Conservation (phyloP, 2,113 vertebrate genomes). For the Psettodes erumei region DNA sequence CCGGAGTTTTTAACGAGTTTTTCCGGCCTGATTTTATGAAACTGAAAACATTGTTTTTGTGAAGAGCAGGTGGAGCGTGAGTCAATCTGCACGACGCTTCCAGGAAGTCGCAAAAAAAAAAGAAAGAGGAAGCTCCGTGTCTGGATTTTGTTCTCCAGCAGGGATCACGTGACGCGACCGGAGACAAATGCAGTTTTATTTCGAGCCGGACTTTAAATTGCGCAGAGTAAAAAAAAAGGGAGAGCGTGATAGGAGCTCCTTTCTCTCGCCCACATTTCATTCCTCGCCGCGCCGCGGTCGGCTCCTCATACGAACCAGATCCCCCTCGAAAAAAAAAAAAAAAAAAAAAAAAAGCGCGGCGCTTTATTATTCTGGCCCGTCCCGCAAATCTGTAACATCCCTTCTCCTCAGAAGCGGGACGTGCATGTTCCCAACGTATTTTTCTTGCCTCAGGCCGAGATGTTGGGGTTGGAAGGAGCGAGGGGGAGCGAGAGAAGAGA, state of each 20-base stretch:
- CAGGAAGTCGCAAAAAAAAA: too few relatives aligned
- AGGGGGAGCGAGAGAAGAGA: background rate
- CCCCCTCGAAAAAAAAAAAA: too few relatives aligned
- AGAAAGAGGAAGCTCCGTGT: too few relatives aligned
- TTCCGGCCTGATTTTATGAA: too few relatives aligned
- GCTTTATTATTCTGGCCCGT: slow-evolving; percentile 59
- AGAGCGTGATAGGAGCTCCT: slow-evolving; percentile 37
- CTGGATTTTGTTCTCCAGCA: too few relatives aligned
- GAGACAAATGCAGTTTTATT: slow-evolving; percentile 11
- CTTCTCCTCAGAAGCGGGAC: slow-evolving; percentile 39
- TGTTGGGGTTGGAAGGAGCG: slow-evolving; percentile 26
- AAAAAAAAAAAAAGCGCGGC: slow-evolving; percentile 56
- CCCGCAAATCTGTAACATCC: slow-evolving; percentile 73
- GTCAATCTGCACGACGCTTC: too few relatives aligned
- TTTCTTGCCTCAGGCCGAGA: slow-evolving; percentile 59
- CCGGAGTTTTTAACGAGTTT: too few relatives aligned
- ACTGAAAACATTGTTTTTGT: too few relatives aligned
- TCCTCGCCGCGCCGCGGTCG: slow-evolving; percentile 55
- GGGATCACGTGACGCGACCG: too few relatives aligned
- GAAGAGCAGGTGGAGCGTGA: too few relatives aligned
- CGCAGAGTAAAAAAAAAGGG: background rate
- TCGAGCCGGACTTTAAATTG: slow-evolving; percentile 27
- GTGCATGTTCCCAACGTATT: slow-evolving; percentile 62
- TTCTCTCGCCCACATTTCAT: slow-evolving; percentile 53
- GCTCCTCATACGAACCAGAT: slow-evolving; percentile 64